These are phyloP conservation scores for Cantharis lateralis DNA, from an alignment of 2,888 invertebrate genomes.

Conservation along the genomic window DNA sequence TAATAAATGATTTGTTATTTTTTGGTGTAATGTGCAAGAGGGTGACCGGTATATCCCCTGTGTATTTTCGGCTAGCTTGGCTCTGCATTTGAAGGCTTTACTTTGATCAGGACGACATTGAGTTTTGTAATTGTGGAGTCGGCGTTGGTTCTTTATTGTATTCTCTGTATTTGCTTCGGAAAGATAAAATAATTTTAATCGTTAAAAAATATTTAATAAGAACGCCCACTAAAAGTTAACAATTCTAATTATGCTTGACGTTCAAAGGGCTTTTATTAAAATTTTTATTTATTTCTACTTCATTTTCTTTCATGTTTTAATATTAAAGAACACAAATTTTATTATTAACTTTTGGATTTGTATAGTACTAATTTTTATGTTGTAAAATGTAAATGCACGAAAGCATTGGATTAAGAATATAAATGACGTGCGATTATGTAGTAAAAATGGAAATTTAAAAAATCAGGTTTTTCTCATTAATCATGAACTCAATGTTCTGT, in stretches of 20 bases:
- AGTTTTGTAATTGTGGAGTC: slow-evolving; percentile 27
- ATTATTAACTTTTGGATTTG: not conserved
- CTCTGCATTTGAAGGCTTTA: slow-evolving; percentile 32
- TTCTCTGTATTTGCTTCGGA: not conserved
- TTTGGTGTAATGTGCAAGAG: slow-evolving; percentile 30
- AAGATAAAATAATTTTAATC: slow-evolving; percentile 12
- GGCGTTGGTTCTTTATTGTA: slow-evolving; percentile 10
- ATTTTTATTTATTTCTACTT: not conserved
- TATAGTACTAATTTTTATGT: not conserved
- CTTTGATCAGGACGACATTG: slow-evolving; percentile 38
- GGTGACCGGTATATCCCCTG: slow-evolving; percentile 33
- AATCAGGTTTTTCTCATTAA: slow-evolving; percentile 26
- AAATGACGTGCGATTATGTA: not conserved
- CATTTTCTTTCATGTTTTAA: not conserved
- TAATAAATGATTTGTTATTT: slow-evolving; percentile 28
- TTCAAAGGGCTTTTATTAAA: not conserved
- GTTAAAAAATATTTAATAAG: not conserved
- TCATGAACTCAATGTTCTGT: slow-evolving; percentile 19
- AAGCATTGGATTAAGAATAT: not conserved
- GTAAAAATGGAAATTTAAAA: slow-evolving; percentile 4
- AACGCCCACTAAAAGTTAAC: not conserved
- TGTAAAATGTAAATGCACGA: not conserved
- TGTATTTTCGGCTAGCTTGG: slow-evolving; percentile 27
- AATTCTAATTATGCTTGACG: not conserved
- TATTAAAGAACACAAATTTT: not conserved